phyloP scores from a whole-genome alignment of 2,797 vertebrate genomes.

The Brachyrhaphis roseni region DNA sequence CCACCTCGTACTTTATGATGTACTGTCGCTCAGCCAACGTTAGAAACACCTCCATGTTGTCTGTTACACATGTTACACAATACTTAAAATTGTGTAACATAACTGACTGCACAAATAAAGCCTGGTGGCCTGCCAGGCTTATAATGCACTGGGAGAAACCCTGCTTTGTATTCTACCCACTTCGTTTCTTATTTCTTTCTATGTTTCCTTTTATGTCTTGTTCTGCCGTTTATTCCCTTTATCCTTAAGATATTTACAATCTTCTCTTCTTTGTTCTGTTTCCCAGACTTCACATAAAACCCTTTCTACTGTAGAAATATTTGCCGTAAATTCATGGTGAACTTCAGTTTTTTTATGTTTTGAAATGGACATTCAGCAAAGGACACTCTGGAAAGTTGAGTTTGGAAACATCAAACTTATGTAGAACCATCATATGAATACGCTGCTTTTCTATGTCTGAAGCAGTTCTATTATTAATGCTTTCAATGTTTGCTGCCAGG shows the following conservation, averaged over 20 bases:
- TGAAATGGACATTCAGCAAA: not conserved
- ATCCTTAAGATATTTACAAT: not conserved
- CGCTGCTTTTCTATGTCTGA: not conserved
- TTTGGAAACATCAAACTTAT: not conserved
- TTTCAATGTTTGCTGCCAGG: not conserved
- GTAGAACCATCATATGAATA: not conserved
- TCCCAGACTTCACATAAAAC: not conserved
- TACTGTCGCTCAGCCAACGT: constrained; percentile 82
- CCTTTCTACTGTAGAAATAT: not conserved
- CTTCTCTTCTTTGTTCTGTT: not conserved
- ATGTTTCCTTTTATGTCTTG: not conserved
- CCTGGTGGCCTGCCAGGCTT: too few relatives aligned
- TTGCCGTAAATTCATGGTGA: not conserved
- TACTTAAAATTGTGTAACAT: not conserved
- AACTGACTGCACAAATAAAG: too few relatives aligned
- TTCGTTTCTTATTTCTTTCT: not conserved
- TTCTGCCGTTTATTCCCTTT: not conserved
- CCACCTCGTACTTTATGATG: constrained; percentile 81
- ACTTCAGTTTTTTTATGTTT: not conserved
- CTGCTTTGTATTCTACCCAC: too few relatives aligned
- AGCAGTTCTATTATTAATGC: not conserved
- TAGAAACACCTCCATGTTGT: constrained; percentile 81
- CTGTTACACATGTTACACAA: constrained; percentile 52
- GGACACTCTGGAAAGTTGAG: not conserved
- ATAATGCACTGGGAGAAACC: too few relatives aligned